Evolutionary conservation across 2,113 vertebrate species (phyloP).

Genomic region (Phyllostomus hastatus): DNA sequence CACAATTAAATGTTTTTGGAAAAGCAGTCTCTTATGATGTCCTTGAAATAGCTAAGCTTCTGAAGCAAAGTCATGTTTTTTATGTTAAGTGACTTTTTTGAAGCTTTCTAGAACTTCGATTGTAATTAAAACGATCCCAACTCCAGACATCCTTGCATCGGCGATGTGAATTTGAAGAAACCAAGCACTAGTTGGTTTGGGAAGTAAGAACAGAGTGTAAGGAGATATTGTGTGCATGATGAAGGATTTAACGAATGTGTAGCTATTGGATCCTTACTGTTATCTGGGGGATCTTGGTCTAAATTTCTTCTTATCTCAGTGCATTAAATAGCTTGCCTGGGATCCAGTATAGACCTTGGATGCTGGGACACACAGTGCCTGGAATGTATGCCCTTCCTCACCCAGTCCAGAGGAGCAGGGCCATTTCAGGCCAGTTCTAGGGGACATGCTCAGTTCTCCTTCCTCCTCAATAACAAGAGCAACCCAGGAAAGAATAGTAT

Average conservation of each 20-base stretch:
- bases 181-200: background rate
- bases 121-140: constrained; percentile 27
- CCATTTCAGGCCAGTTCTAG: background rate
- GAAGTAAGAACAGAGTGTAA: background rate
- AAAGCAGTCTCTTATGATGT: constrained; percentile 7
- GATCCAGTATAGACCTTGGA: background rate
- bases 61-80: constrained; percentile 42
- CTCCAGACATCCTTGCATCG: constrained; percentile 11
- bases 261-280: background rate
- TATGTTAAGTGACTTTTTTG: constrained; percentile 14
- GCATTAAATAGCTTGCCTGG: background rate
- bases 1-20: background rate
- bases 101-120: constrained; percentile 5
- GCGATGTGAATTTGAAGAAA: constrained; percentile 35
- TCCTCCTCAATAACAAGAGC: background rate
- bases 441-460: background rate
- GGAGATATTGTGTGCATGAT: background rate
- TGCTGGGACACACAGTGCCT: background rate
- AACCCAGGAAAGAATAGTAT: accelerated
- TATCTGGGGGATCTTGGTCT: background rate
- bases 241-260: background rate
- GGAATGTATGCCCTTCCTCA: background rate
- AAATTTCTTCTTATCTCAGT: background rate
- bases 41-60: constrained; percentile 3
- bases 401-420: background rate